Evolutionary conservation across 2,797 vertebrate species (phyloP).

Genomic region (Coilia nasus): DNA sequence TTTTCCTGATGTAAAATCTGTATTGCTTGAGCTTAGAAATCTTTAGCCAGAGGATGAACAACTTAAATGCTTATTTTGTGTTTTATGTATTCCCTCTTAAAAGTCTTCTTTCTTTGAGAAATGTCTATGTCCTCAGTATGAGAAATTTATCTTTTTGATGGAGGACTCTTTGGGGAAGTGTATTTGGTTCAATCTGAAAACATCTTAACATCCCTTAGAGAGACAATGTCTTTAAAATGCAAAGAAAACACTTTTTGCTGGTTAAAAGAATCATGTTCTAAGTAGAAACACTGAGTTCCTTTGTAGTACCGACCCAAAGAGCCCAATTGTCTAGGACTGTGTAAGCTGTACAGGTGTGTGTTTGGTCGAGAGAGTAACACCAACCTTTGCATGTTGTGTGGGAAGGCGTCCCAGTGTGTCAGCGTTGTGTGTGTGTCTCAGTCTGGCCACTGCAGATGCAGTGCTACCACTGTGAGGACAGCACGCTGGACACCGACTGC

Average conservation of each 20-base stretch:
- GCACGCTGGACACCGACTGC: slow-evolving; percentile 52
- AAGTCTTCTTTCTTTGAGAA: neutral
- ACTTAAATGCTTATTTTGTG: neutral
- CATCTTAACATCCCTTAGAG: too few species aligned
- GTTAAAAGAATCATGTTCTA: neutral
- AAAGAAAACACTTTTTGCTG: neutral
- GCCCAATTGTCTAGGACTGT: neutral
- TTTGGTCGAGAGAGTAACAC: neutral
- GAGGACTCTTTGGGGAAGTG: neutral
- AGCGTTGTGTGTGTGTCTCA: slow-evolving; percentile 37
- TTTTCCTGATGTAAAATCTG: neutral
- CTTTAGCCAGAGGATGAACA: neutral
- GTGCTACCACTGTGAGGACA: slow-evolving; percentile 61
- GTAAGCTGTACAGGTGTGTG: neutral
- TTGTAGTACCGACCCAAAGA: neutral
- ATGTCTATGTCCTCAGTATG: neutral
- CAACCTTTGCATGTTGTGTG: neutral
- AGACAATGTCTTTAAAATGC: neutral
- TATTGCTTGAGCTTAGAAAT: neutral
- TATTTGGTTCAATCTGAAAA: neutral
- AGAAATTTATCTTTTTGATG: neutral
- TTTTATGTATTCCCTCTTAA: neutral
- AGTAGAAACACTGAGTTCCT: neutral
- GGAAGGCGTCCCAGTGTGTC: slow-evolving; percentile 21
- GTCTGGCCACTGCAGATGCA: slow-evolving; percentile 62